A percentile compares a stretch with the other conserved stretches of the same genome.
Conservation (phyloP, 2,888 invertebrate species). For the Andrena marginata region DNA sequence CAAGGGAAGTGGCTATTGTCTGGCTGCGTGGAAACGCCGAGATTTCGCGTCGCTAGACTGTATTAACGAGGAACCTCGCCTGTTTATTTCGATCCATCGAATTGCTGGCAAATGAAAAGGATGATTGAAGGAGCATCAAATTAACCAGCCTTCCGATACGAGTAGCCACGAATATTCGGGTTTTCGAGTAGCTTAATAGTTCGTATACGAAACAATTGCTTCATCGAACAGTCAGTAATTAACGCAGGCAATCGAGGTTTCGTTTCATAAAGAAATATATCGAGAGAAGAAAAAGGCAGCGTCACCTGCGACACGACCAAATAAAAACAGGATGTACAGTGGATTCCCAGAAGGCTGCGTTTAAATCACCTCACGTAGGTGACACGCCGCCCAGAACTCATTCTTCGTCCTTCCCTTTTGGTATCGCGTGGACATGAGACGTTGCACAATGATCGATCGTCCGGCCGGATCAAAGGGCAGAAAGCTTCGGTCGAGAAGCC, state of each 20-base stretch:
- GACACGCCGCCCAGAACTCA: constrained; percentile 27
- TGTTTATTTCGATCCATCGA: not conserved
- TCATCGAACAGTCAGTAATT: not conserved
- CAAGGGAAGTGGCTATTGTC: constrained; percentile 10
- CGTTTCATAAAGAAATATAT: not conserved
- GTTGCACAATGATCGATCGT: constrained; percentile 60
- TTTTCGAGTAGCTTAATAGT: constrained; percentile 8
- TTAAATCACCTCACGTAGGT: constrained; percentile 62
- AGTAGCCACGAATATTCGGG: not conserved
- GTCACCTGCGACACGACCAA: constrained; percentile 7
- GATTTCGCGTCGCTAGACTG: not conserved
- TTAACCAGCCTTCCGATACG: constrained; percentile 10
- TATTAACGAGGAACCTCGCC: not conserved
- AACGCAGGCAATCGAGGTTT: too few species aligned
- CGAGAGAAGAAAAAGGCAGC: constrained; percentile 8
- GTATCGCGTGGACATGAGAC: constrained; percentile 26
- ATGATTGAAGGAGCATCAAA: constrained; percentile 21
- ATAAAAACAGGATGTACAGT: constrained; percentile 47
- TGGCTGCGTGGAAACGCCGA: not conserved
- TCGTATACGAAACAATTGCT: constrained; percentile 22
- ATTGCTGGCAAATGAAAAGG: not conserved
- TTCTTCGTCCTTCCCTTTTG: constrained; percentile 13
- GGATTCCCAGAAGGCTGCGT: constrained; percentile 50
- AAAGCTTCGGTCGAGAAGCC: constrained; percentile 55
- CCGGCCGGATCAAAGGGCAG: constrained; percentile 54